phyloP scores from a whole-genome alignment of 2,113 vertebrate species.

The Eidolon helvum region DNA sequence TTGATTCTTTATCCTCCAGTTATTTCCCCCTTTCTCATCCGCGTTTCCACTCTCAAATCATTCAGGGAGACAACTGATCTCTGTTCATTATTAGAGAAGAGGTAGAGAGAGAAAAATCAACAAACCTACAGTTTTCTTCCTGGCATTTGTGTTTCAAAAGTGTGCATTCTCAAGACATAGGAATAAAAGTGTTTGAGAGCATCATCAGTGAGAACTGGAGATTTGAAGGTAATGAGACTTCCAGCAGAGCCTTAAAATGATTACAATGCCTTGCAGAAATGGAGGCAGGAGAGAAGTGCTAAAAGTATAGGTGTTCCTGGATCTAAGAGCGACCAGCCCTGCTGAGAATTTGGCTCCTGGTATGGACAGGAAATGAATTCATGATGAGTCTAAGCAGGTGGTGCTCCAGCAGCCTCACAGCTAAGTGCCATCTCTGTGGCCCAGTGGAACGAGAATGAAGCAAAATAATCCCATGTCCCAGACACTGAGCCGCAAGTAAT shows the following conservation, averaged over 20 bases:
- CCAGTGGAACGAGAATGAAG: not conserved
- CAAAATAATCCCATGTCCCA: not conserved
- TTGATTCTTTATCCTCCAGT: not conserved
- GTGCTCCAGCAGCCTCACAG: not conserved
- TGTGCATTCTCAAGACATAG: not conserved
- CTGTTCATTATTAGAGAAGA: not conserved
- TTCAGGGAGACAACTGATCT: not conserved
- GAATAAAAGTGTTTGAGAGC: constrained; percentile 11
- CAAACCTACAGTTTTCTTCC: not conserved
- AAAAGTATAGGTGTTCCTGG: not conserved
- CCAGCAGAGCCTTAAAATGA: not conserved
- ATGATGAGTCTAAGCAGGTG: not conserved
- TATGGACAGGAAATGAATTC: not conserved
- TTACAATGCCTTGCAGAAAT: not conserved
- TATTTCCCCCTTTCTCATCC: not conserved
- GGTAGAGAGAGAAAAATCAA: not conserved
- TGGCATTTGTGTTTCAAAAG: constrained; percentile 19
- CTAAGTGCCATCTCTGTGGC: not conserved
- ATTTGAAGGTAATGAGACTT: not conserved
- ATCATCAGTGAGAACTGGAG: not conserved
- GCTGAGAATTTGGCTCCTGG: not conserved
- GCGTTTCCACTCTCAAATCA: not conserved
- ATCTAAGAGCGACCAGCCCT: not conserved
- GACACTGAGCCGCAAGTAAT: not conserved
- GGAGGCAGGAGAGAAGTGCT: not conserved